Evolutionary conservation across 2,113 vertebrate species (phyloP), one percentile per base, ranked within the genome.

Genomic region (Electrona antarctica): DNA sequence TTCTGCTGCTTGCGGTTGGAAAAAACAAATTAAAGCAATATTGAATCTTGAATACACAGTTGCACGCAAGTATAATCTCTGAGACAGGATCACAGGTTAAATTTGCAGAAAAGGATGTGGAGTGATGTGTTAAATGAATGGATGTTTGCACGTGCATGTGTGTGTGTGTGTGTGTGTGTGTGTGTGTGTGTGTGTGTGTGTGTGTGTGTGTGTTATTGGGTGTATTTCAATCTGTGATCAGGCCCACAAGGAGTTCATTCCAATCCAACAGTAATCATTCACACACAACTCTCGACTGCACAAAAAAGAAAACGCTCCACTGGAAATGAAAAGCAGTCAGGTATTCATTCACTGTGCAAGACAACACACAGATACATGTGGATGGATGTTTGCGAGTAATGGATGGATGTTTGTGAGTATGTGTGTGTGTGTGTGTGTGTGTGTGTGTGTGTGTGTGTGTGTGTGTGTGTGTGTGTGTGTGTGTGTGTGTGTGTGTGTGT

Each of bases 221-320:
- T 59, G 8, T 13, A 10, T 29, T 63, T 60, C 41, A 15, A 14
- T 56, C 64, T 10, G 7, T 63, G n/a, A 74, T 67, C 60, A 69
- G 49, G 21, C 52, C 59, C 28, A 56, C 71, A 48, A 49, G 6
- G 7, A 69, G 15, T 59, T 64, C 45, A 59, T 64, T 83, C 14
- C 33, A 81, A 71, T 86, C 63, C 57, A 61, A 49, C 56, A 74
- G 64, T 67, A 79, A 86, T 81, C 77, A 73, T 15, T 75, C 70
- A 81, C 28, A 67, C n/a, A 5, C 59, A 77, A 61, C 15, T 74
- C 60, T 67, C 29, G 56, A 67, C 41, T 73, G 58, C 59, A 66
- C 28, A 60, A 48, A 49, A 14, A 65, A 41, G 33, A 69, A 81
- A 79, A 62, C 33, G 29, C 49, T 48, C 64, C 8, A 6, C 46